These are phyloP conservation scores for Ivindomyrus marchei DNA, from an alignment of 2,113 vertebrate species.

Conservation along the genomic window DNA sequence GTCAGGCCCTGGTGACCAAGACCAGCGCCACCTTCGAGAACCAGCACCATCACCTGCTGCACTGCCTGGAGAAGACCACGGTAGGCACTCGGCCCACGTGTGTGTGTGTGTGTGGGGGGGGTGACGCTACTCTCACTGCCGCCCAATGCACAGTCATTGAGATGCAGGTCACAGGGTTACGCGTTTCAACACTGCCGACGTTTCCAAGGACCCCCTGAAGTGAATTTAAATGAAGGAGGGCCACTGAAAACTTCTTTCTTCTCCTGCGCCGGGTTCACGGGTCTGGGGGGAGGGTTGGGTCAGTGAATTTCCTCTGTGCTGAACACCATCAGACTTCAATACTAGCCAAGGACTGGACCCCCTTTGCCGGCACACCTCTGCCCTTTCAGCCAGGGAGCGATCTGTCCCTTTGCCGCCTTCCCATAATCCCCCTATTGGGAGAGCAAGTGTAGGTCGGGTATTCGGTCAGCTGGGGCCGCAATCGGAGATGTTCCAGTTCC, in stretches of 20 bases:
- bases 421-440: neutral
- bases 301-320: neutral
- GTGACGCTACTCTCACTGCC: neutral
- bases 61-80: slow-evolving; percentile 96
- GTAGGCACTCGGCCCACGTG: slow-evolving; percentile 59
- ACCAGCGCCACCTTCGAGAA: slow-evolving; percentile 76
- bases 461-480: neutral
- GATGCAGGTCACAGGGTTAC: neutral
- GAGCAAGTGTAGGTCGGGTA: neutral
- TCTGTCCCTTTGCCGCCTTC: neutral
- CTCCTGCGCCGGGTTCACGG: neutral
- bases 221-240: neutral
- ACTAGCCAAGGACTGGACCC: neutral
- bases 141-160: neutral
- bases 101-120: neutral
- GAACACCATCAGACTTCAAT: neutral
- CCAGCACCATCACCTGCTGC: slow-evolving; percentile 89
- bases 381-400: neutral
- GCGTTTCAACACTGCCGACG: neutral
- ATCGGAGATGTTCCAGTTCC: too few relatives aligned
- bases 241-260: neutral
- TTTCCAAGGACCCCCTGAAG: neutral
- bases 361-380: neutral
- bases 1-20: slow-evolving; percentile 79
- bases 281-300: neutral